Evolutionary conservation across 2,888 invertebrate species (phyloP).

Genomic region (Leptogaster cylindrica): DNA sequence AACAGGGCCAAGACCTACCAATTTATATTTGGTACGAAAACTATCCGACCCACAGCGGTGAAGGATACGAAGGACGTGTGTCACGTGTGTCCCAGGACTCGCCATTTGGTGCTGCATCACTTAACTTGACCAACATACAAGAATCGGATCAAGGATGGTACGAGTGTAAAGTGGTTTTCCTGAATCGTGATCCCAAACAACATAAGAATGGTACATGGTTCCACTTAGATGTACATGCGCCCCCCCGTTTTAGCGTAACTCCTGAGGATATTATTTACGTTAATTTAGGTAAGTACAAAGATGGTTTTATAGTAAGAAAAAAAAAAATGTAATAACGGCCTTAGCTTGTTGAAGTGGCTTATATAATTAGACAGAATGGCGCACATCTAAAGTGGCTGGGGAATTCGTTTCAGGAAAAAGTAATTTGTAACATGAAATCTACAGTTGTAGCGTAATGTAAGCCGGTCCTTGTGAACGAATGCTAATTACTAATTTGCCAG

Average conservation of each 20-base stretch:
- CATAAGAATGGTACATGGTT: constrained; percentile 97
- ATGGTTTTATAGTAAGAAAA: too few species aligned
- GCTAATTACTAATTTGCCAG: too few species aligned
- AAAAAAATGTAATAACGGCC: too few species aligned
- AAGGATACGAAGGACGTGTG: constrained; percentile 91
- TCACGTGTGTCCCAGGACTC: constrained; percentile 87
- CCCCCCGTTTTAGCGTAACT: constrained; percentile 93
- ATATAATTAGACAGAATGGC: too few species aligned
- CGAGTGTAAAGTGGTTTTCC: constrained; percentile 93
- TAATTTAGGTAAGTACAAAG: constrained; percentile 72
- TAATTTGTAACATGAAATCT: too few species aligned
- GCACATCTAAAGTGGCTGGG: too few species aligned
- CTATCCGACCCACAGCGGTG: constrained; percentile 95
- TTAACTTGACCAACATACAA: constrained; percentile 92
- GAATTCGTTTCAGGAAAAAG: too few species aligned
- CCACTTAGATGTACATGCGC: constrained; percentile 96
- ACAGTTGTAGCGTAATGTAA: too few species aligned
- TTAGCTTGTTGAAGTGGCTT: too few species aligned
- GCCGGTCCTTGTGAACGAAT: too few species aligned
- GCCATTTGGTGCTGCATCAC: constrained; percentile 88
- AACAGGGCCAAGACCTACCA: constrained; percentile 92
- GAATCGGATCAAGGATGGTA: constrained; percentile 97
- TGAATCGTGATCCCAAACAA: constrained; percentile 90
- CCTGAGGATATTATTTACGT: constrained; percentile 96
- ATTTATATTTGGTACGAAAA: constrained; percentile 99